Percentiles rank a stretch among this genome's conserved stretches.
These are phyloP conservation scores for Microchrysa polita DNA, from an alignment of 2,888 invertebrate species.

Conservation along the genomic window DNA sequence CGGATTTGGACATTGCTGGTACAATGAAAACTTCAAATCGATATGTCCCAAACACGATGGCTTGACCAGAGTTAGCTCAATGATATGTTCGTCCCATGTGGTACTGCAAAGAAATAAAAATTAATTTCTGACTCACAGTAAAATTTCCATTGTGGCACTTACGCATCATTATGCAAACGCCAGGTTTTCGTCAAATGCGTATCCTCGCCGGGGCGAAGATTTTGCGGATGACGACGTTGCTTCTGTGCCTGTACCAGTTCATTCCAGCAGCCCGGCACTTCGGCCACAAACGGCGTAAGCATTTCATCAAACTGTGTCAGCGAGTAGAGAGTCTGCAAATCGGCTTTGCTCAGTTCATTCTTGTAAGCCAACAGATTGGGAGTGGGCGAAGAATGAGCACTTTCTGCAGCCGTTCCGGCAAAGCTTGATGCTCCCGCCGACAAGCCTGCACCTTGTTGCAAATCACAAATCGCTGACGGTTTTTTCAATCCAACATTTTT, in stretches of 20 bases:
- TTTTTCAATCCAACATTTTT: slow-evolving; percentile 14
- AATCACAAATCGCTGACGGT: neutral
- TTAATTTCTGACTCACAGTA: neutral
- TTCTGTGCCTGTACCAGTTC: slow-evolving; percentile 92
- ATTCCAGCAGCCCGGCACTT: slow-evolving; percentile 93
- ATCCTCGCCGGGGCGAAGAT: slow-evolving; percentile 71
- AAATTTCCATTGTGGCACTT: slow-evolving; percentile 54
- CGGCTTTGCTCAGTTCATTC: slow-evolving; percentile 67
- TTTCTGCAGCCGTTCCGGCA: slow-evolving; percentile 14
- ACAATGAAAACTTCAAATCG: slow-evolving; percentile 86
- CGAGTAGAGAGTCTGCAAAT: slow-evolving; percentile 75
- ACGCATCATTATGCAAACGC: slow-evolving; percentile 87
- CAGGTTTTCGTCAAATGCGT: slow-evolving; percentile 84
- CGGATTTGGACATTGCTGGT: slow-evolving; percentile 77
- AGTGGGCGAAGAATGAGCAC: slow-evolving; percentile 53
- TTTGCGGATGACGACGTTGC: slow-evolving; percentile 87
- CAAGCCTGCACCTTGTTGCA: slow-evolving; percentile 36
- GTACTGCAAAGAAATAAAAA: slow-evolving; percentile 64
- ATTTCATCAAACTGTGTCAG: slow-evolving; percentile 79
- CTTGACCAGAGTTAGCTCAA: slow-evolving; percentile 86
- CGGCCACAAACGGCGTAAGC: slow-evolving; percentile 76
- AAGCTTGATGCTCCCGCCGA: slow-evolving; percentile 19
- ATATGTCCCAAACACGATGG: slow-evolving; percentile 86
- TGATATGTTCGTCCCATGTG: slow-evolving; percentile 92
- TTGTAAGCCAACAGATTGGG: slow-evolving; percentile 68